phyloP scores from a whole-genome alignment of 2,888 invertebrate genomes.

The Portevinia maculata region DNA sequence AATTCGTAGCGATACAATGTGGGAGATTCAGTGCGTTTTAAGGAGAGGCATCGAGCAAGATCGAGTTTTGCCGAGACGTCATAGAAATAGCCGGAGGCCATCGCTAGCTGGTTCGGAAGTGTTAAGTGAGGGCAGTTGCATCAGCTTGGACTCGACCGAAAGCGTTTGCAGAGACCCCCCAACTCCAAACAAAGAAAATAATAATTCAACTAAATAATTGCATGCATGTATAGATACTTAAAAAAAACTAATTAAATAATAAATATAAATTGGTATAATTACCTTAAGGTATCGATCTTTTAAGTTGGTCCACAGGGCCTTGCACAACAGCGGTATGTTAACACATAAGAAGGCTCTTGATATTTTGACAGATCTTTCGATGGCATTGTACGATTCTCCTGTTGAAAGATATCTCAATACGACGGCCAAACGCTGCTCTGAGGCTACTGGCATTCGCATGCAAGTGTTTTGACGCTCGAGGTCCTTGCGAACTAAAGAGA shows the following conservation, averaged over 20 bases:
- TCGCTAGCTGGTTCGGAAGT: slow-evolving; percentile 48
- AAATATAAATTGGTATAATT: slow-evolving; percentile 18
- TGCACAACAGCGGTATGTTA: slow-evolving; percentile 40
- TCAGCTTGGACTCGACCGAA: slow-evolving; percentile 58
- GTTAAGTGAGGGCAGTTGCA: slow-evolving; percentile 49
- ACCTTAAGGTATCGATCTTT: slow-evolving; percentile 61
- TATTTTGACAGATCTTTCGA: slow-evolving; percentile 52
- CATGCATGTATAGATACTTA: not conserved
- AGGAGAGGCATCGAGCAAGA: slow-evolving; percentile 65
- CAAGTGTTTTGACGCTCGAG: slow-evolving; percentile 63
- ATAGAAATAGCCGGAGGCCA: slow-evolving; percentile 25
- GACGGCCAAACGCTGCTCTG: slow-evolving; percentile 58
- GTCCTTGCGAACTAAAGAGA: slow-evolving; percentile 49
- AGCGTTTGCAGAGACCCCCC: slow-evolving; percentile 3
- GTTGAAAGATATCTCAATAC: slow-evolving; percentile 43
- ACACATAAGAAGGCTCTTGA: slow-evolving; percentile 54
- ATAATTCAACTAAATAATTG: slow-evolving; percentile 13
- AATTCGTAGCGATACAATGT: slow-evolving; percentile 65
- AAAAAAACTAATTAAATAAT: not conserved
- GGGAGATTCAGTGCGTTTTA: slow-evolving; percentile 67
- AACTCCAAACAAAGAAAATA: not conserved
- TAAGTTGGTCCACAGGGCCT: slow-evolving; percentile 59
- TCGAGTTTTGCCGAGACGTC: slow-evolving; percentile 55
- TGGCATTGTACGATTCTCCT: slow-evolving; percentile 49
- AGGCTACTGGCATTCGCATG: slow-evolving; percentile 66